Evolutionary conservation across 2,888 invertebrate genomes (phyloP).

Genomic region (Torymus tubicola): DNA sequence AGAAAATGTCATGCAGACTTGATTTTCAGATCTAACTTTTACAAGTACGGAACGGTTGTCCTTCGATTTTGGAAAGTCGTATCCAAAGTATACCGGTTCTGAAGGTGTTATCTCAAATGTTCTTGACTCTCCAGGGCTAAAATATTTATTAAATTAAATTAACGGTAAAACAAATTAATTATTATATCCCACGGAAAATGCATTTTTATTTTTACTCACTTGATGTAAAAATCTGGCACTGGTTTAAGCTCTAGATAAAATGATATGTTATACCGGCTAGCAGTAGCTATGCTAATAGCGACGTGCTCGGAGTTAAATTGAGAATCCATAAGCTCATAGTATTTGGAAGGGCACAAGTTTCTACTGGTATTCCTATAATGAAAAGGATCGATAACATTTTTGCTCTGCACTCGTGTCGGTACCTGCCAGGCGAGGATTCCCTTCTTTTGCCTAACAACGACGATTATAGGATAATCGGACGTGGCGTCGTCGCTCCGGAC

Average conservation of each 20-base stretch:
- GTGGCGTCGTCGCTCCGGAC: slow-evolving; percentile 76
- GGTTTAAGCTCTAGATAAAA: slow-evolving; percentile 81
- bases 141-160: not conserved
- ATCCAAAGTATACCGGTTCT: slow-evolving; percentile 81
- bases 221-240: slow-evolving; percentile 80
- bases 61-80: slow-evolving; percentile 77
- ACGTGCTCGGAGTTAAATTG: slow-evolving; percentile 79
- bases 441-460: slow-evolving; percentile 86
- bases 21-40: slow-evolving; percentile 81
- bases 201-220: slow-evolving; percentile 68
- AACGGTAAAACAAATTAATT: too few relatives aligned
- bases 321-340: slow-evolving; percentile 71
- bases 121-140: slow-evolving; percentile 63
- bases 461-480: slow-evolving; percentile 81
- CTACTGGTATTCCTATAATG: slow-evolving; percentile 73
- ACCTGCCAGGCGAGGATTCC: slow-evolving; percentile 89
- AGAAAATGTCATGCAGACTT: slow-evolving; percentile 86
- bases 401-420: slow-evolving; percentile 80
- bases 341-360: slow-evolving; percentile 81
- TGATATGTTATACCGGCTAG: slow-evolving; percentile 78
- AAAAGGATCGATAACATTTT: slow-evolving; percentile 57
- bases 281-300: slow-evolving; percentile 82
- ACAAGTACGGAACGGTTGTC: slow-evolving; percentile 79
- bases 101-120: slow-evolving; percentile 77
- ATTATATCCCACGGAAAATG: too few relatives aligned